Evolutionary conservation across 2,888 invertebrate genomes (phyloP).

Genomic region (Athripsodes cinereus): DNA sequence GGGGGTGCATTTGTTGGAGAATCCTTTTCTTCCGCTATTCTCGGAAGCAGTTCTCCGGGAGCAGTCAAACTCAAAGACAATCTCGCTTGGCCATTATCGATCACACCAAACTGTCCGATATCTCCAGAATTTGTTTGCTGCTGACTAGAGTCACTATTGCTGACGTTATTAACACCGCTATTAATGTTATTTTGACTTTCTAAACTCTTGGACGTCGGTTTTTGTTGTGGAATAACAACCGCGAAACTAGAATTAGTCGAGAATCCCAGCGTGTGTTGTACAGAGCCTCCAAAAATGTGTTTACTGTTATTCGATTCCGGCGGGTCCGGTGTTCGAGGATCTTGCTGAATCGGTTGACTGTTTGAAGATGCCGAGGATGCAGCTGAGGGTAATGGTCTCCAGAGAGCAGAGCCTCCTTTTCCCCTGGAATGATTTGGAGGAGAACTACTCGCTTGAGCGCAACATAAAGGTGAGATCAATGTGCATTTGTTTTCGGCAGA

Average conservation of each 20-base stretch:
- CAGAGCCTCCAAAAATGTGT: constrained; percentile 24
- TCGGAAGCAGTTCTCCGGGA: constrained; percentile 59
- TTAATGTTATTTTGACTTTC: constrained; percentile 9
- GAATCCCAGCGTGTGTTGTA: constrained; percentile 24
- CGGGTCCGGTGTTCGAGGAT: constrained; percentile 20
- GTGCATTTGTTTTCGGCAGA: constrained; percentile 80
- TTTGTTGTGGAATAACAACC: constrained; percentile 26
- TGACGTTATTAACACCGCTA: constrained; percentile 2
- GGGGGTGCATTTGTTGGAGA: constrained; percentile 59
- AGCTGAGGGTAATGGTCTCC: constrained; percentile 35
- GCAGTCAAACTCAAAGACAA: constrained; percentile 44
- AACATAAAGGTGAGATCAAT: constrained; percentile 75
- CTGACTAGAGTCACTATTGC: constrained; percentile 5
- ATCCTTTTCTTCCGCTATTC: constrained; percentile 85
- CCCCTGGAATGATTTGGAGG: constrained; percentile 29
- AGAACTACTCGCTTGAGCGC: constrained; percentile 44
- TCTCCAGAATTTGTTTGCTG: background rate
- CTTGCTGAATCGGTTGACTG: constrained; percentile 18
- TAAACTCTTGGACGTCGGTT: constrained; percentile 13
- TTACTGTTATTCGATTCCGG: constrained; percentile 20
- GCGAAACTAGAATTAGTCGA: constrained; percentile 27
- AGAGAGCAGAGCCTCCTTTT: constrained; percentile 35
- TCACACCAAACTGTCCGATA: constrained; percentile 17
- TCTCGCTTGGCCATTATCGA: constrained; percentile 21
- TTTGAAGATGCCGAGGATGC: constrained; percentile 32